These are phyloP conservation scores for Cordylochernes scorpioides DNA, from an alignment of 2,888 invertebrate species.

Conservation along the genomic window DNA sequence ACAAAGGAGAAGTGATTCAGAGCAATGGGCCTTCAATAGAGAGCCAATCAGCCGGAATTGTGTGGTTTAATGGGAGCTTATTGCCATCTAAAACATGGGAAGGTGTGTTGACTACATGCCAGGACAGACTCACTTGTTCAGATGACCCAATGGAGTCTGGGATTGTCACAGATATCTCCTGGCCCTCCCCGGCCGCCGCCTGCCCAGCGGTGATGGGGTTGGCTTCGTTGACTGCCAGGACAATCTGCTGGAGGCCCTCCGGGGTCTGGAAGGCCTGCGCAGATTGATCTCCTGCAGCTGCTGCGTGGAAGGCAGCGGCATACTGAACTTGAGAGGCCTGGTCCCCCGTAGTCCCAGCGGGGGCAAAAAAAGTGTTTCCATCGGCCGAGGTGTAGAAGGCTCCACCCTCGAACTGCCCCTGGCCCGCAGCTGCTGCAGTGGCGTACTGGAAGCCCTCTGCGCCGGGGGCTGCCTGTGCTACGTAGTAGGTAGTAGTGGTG, in stretches of 20 bases:
- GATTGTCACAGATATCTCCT: constrained; percentile 14
- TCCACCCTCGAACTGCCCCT: too few species aligned
- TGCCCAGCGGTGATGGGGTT: constrained; percentile 2
- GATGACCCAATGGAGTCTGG: constrained; percentile 13
- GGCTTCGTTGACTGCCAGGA: constrained; percentile 11
- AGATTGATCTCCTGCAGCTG: constrained; percentile 5
- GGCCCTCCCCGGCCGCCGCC: constrained; percentile 7
- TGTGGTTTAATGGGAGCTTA: too few species aligned
- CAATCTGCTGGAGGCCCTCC: constrained; percentile 12
- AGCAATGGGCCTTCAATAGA: too few species aligned
- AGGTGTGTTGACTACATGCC: too few species aligned
- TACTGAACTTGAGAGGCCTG: constrained; percentile 4
- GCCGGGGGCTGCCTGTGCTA: constrained; percentile 1
- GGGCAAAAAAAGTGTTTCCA: constrained; percentile 4
- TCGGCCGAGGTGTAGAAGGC: too few species aligned
- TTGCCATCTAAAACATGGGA: too few species aligned
- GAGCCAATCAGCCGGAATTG: too few species aligned
- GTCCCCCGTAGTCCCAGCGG: too few species aligned
- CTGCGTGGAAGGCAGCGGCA: constrained; percentile 6
- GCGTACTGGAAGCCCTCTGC: constrained; percentile 5
- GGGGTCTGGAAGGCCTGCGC: too few species aligned
- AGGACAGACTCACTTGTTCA: too few species aligned
- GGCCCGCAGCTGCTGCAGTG: constrained; percentile 2
- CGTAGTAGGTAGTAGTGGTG: constrained; percentile 4
- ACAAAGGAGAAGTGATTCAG: too few species aligned